Evolutionary conservation across 2,113 vertebrate genomes (phyloP).

Genomic region (Nycticryphes semicollaris): DNA sequence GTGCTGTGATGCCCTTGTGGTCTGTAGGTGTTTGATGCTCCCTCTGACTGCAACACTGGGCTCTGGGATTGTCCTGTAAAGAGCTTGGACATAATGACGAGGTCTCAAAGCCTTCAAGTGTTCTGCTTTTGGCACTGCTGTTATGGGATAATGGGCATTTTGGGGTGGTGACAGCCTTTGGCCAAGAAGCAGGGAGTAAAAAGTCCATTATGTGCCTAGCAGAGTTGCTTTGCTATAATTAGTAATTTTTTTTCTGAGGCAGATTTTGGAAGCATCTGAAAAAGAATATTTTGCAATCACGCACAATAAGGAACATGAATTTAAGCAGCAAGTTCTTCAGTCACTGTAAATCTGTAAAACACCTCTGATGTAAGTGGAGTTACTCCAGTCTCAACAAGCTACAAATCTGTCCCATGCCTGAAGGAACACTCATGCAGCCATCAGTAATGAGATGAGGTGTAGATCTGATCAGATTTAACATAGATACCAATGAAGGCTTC

Average conservation of each 20-base stretch:
- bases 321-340: background rate
- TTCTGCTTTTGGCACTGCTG: background rate
- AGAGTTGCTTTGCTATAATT: constrained; percentile 22
- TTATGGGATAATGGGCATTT: background rate
- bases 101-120: background rate
- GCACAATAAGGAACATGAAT: background rate
- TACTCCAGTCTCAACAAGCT: background rate
- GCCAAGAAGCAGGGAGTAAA: background rate
- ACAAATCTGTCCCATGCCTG: background rate
- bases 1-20: background rate
- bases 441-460: background rate
- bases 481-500: background rate
- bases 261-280: background rate
- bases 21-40: background rate
- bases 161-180: constrained; percentile 19
- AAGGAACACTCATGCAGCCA: background rate
- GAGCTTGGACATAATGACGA: background rate
- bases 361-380: background rate
- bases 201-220: constrained; percentile 10
- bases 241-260: background rate
- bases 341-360: background rate
- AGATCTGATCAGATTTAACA: background rate
- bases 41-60: background rate
- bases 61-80: background rate
- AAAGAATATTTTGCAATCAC: background rate